Evolutionary conservation across 1,140 invertebrate species (phyloP), one percentile per base, ranked within the genome.

Genomic region (Cryptotermes secundus): DNA sequence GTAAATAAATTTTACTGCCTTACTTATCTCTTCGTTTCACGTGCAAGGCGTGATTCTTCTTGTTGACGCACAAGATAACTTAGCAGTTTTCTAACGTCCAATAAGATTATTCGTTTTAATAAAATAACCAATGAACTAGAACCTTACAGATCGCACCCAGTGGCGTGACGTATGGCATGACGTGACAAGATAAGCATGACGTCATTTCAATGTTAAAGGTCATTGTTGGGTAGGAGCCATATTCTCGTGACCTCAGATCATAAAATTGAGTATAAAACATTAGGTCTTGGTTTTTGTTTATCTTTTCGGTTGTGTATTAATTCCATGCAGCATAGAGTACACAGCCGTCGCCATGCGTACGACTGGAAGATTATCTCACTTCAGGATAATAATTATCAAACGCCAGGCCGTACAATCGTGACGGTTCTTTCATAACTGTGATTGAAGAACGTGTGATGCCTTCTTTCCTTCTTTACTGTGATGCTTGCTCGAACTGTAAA

Each of bases 11-110:
- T 72, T 72, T 31, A 31, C n/a, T 72, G 59, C 59, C 59, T 72
- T 31, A 72, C 59, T 72, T 72, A 72, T 72, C 59, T 72, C n/a
- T 31, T 12, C n/a, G 31, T 26, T 31, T 72, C 59, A 72, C 59
- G 59, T 72, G 26, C 59, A 31, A 26, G n/a, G 59, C 26, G 59
- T 26, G n/a, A 19, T 49, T 49, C 45, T 19, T 49, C 45, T 49
- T 49, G 45, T 72, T 72, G 59, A 72, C 59, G 59, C 59, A 72
- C 59, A 72, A 72, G 59, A n/a, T 72, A n/a, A 72, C 59, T 72
- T 72, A 10, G 26, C 59, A 1, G 12, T 31, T 72, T n/a, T 72
- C 59, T 72, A 72, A n/a, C n/a, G 59, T n/a, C 59, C 59, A 72
- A 72, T 72, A n/a, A 4, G 26, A 72, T 72, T 31, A 1, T 31